Base-by-base conservation (phyloP, 23 tunicate genomes). In the Ascidia mentula region DNA sequence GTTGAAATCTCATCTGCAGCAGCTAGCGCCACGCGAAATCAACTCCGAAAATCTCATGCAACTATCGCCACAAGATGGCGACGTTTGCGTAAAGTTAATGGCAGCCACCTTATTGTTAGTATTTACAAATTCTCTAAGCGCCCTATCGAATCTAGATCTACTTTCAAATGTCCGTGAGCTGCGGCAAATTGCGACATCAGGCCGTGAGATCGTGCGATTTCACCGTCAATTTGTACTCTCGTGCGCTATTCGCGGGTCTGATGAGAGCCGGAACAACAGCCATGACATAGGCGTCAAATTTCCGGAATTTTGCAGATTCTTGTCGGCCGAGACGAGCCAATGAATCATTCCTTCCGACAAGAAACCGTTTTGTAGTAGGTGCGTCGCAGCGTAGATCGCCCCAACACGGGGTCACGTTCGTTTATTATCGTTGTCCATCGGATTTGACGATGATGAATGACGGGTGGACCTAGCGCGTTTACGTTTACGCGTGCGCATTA, bases 401-500 rank as follows among this genome's bases (percentile, higher is more conserved):
- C 65, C 65, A 53, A 53, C 65, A 28, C 65, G 24, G 24, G 78
- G 45, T 74, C 78, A 39, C 46, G 28, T 38, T 74, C 46, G 78
- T 74, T 74, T 74, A 39, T 74, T 74, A 74, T 74, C 38, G 39
- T 74, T 74, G 78, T 74, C 78, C 78, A 38, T 37, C 78, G 65
- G 24, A 53, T 53, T 53, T 53, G 65, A 53, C 65, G 13, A 53
- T 53, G 65, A 53, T 53, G 65, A 53, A 53, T 53, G 65, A 28
- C 22, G 65, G 28, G 13, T 28, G 65, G 65, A 53, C 65, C 65
- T 28, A 28, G 65, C 28, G 24, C 42, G 45, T 74, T 74, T 37
- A 37, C 46, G 45, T 38, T 74, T 38, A 74, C 46, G 78, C 46
- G 38, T 13, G 34, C 18, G 39, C 75, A 34, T 71, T 35, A 34